Evolutionary conservation across 2,888 invertebrate species (phyloP).

Genomic region (Caenorhabditis sinica): DNA sequence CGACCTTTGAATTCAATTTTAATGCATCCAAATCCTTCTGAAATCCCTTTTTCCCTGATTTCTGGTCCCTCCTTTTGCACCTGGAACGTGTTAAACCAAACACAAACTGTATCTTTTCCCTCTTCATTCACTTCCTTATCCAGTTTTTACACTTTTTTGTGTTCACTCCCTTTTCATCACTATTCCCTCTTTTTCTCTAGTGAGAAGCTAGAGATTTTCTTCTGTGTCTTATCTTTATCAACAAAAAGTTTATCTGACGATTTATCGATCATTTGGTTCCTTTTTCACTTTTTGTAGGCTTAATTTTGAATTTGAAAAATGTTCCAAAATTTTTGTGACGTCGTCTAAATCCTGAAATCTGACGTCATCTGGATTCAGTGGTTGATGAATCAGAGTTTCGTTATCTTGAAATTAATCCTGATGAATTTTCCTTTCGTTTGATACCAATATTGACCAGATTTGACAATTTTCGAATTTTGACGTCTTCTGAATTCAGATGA

Average conservation of each 20-base stretch:
- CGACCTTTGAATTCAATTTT: too few species aligned
- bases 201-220: conserved; percentile 8
- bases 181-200: conserved; percentile 27
- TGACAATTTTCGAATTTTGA: conserved; percentile 5
- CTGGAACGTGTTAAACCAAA: conserved; percentile 34
- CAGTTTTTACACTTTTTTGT: conserved; percentile 41
- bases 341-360: too few species aligned
- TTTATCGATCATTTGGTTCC: background rate
- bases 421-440: background rate
- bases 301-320: background rate
- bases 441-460: background rate
- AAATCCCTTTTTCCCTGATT: background rate
- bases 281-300: too few species aligned
- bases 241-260: background rate
- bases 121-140: conserved; percentile 34
- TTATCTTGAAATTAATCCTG: background rate
- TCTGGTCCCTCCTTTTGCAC: conserved; percentile 15
- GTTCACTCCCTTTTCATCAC: background rate
- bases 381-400: background rate
- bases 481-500: conserved; percentile 23
- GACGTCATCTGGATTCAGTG: too few species aligned
- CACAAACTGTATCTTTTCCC: conserved; percentile 6
- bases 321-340: too few species aligned
- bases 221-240: background rate
- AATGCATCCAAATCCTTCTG: too few species aligned